Evolutionary conservation across 2,113 vertebrate species (phyloP).

Genomic region (Cebidichthys violaceus): DNA sequence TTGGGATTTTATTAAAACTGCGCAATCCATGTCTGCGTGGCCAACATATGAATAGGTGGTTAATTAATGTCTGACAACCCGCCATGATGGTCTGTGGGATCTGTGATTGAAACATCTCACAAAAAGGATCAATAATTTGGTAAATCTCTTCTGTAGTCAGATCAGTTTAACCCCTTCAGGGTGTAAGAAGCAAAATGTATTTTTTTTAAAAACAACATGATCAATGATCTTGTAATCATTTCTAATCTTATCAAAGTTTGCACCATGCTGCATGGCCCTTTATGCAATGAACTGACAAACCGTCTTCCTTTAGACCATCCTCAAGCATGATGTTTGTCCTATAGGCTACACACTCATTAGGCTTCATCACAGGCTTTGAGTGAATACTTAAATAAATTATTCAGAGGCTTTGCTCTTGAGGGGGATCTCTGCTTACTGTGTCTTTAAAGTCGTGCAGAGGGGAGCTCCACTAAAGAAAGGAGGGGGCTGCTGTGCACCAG

Average conservation of each 20-base stretch:
- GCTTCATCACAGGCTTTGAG: slow-evolving; percentile 38
- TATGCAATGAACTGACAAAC: slow-evolving; percentile 14
- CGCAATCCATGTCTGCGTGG: slow-evolving; percentile 30
- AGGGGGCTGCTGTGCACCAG: slow-evolving; percentile 79
- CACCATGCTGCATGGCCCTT: background rate
- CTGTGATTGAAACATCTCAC: background rate
- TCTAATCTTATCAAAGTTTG: slow-evolving; percentile 28
- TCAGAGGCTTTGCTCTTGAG: slow-evolving; percentile 32
- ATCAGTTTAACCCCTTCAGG: slow-evolving; percentile 2
- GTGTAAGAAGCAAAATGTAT: too few species aligned
- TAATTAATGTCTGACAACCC: background rate
- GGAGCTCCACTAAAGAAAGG: slow-evolving; percentile 71
- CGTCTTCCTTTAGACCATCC: slow-evolving; percentile 1
- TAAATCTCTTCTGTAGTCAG: slow-evolving; percentile 2
- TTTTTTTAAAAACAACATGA: background rate
- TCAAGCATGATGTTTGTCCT: background rate
- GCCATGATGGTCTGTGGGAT: background rate
- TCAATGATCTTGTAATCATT: background rate
- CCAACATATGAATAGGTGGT: slow-evolving; percentile 23
- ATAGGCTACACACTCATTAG: slow-evolving; percentile 17
- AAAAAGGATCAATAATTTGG: background rate
- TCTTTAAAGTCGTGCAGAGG: slow-evolving; percentile 82
- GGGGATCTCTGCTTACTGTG: slow-evolving; percentile 70
- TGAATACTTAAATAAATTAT: slow-evolving; percentile 53
- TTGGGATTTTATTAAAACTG: slow-evolving; percentile 62